phyloP scores from a whole-genome alignment of 2,888 invertebrate species.

The Caenorhabditis sulstoni region DNA sequence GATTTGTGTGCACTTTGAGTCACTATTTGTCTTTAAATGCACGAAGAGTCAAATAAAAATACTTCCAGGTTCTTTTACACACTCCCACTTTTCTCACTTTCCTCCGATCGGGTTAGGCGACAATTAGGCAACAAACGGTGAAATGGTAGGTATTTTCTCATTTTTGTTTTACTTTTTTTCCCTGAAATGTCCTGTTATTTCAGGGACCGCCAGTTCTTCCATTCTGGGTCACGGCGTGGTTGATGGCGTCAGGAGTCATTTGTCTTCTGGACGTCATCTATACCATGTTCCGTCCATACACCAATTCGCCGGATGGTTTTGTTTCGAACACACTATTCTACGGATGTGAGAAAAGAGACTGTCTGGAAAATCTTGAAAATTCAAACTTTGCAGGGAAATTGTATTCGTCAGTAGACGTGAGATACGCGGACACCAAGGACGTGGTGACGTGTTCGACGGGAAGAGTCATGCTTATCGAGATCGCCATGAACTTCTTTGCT shows the following conservation, averaged over 20 bases:
- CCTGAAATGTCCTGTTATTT: too few species aligned
- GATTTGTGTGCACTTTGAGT: too few species aligned
- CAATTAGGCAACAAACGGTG: too few species aligned
- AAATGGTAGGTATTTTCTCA: too few species aligned
- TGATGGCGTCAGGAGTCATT: conserved; percentile 66
- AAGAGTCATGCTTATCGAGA: conserved; percentile 76
- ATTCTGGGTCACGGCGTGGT: conserved; percentile 72
- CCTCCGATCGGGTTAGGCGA: too few species aligned
- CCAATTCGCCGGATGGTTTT: conserved; percentile 52
- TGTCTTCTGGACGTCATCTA: conserved; percentile 68
- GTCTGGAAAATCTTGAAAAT: too few species aligned
- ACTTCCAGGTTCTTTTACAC: too few species aligned
- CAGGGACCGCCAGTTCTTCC: conserved; percentile 56
- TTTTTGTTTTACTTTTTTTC: too few species aligned
- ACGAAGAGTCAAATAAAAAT: too few species aligned
- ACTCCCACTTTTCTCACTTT: too few species aligned
- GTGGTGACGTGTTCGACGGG: conserved; percentile 78
- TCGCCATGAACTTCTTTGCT: conserved; percentile 74
- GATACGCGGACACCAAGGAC: conserved; percentile 74
- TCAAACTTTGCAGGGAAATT: conserved; percentile 77
- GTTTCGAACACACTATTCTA: conserved; percentile 58
- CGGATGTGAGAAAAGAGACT: conserved; percentile 62
- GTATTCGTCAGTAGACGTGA: conserved; percentile 75
- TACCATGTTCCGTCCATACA: conserved; percentile 67
- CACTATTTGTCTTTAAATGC: too few species aligned